These are phyloP conservation scores for Reticulitermes lucifugus DNA, from an alignment of 2,888 invertebrate genomes.

Conservation along the genomic window DNA sequence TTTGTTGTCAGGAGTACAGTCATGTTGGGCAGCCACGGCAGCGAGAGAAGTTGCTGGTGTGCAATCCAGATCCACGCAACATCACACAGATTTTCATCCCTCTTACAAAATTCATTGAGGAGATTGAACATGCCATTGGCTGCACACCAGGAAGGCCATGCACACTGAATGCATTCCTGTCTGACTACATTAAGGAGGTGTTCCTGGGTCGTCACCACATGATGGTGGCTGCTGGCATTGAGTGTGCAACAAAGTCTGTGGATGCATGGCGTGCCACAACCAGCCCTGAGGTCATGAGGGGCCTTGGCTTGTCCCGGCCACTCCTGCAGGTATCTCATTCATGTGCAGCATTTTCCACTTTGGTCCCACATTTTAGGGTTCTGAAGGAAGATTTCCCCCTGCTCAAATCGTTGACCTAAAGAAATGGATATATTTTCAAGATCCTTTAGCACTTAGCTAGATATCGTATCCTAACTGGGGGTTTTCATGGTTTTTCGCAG, in stretches of 20 bases:
- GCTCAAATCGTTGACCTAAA: no score
- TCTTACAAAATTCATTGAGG: constrained; percentile 83
- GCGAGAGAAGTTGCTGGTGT: constrained; percentile 76
- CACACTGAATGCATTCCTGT: constrained; percentile 84
- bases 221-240: constrained; percentile 73
- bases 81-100: constrained; percentile 85
- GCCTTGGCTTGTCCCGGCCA: constrained; percentile 73
- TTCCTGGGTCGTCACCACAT: constrained; percentile 83
- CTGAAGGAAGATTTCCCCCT: no score
- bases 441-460: no score
- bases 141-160: constrained; percentile 68
- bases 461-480: no score
- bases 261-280: constrained; percentile 85
- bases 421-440: no score
- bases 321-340: constrained; percentile 68
- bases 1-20: constrained; percentile 28
- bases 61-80: constrained; percentile 79
- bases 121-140: constrained; percentile 79
- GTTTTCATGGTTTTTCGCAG: no score
- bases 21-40: constrained; percentile 33
- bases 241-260: constrained; percentile 77
- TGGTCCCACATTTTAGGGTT: not conserved
- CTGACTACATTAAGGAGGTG: constrained; percentile 87
- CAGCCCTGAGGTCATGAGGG: constrained; percentile 75
- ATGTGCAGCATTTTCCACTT: not conserved